phyloP scores from a whole-genome alignment of 2,113 vertebrate genomes.

The Chloropsis hardwickii region DNA sequence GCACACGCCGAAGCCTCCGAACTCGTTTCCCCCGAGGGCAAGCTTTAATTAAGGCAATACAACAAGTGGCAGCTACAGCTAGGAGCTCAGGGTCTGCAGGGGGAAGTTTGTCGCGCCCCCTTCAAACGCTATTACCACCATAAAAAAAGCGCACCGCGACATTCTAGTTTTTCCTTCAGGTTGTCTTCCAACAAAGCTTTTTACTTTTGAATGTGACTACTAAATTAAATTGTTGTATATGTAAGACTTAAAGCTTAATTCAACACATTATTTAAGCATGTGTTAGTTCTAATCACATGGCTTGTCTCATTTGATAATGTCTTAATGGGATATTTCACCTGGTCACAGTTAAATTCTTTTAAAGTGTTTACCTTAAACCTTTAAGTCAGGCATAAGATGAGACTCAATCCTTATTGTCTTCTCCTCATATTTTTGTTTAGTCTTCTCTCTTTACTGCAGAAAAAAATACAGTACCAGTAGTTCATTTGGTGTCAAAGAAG shows the following conservation, averaged over 20 bases:
- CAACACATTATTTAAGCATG: background rate
- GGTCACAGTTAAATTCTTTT: background rate
- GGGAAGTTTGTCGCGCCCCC: too few species aligned
- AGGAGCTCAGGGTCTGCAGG: too few species aligned
- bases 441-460: background rate
- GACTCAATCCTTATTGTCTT: background rate
- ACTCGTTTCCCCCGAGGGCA: too few species aligned
- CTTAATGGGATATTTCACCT: background rate
- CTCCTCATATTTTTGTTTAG: background rate
- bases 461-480: background rate
- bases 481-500: background rate
- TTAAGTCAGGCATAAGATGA: background rate
- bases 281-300: background rate
- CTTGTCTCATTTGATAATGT: background rate
- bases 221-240: background rate
- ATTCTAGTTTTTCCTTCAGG: background rate
- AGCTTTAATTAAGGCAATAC: too few species aligned
- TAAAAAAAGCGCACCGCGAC: too few species aligned
- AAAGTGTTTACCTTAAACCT: background rate
- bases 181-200: background rate
- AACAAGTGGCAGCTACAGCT: too few species aligned
- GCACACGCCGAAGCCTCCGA: too few species aligned
- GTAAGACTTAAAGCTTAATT: constrained; percentile 5
- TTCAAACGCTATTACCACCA: too few species aligned
- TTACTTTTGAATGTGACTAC: background rate